Percentiles rank a stretch among this genome's conserved stretches.
Conservation (phyloP, 1,140 invertebrate species). For the Bombus affinis region DNA sequence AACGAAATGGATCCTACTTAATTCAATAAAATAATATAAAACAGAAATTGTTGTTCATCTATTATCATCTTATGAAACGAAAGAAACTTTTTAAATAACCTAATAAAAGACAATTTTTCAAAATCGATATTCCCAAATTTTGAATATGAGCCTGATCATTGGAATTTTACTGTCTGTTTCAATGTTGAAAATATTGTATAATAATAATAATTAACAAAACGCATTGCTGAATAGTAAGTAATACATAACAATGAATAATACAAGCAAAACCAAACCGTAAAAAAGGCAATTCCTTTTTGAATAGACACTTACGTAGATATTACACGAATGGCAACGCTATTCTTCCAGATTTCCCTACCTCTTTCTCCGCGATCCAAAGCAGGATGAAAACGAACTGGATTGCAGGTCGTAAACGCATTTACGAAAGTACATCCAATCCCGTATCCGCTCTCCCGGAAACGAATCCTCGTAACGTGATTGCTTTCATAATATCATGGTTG, state of each 20-base stretch:
- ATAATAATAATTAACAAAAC: too few species aligned
- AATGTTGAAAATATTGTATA: too few species aligned
- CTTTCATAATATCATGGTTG: slow-evolving; percentile 23
- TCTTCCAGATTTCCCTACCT: neutral
- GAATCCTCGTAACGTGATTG: slow-evolving; percentile 38
- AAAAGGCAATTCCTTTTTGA: neutral
- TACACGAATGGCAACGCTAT: neutral
- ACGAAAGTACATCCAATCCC: slow-evolving; percentile 22
- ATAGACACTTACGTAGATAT: neutral
- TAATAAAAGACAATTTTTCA: neutral
- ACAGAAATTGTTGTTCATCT: too few species aligned
- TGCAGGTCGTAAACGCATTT: slow-evolving; percentile 7
- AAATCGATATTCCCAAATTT: neutral
- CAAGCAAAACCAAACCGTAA: neutral
- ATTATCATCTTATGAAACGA: too few species aligned
- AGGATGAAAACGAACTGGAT: neutral
- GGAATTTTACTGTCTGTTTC: too few species aligned
- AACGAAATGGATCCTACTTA: too few species aligned
- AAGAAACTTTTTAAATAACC: too few species aligned
- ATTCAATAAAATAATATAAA: too few species aligned
- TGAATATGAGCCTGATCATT: too few species aligned
- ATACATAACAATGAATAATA: too few species aligned
- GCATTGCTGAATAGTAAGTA: too few species aligned
- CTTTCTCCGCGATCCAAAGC: neutral
- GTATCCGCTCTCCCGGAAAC: slow-evolving; percentile 15